Evolutionary conservation across 2,113 vertebrate genomes (phyloP).

Genomic region (Platichthys flesus): DNA sequence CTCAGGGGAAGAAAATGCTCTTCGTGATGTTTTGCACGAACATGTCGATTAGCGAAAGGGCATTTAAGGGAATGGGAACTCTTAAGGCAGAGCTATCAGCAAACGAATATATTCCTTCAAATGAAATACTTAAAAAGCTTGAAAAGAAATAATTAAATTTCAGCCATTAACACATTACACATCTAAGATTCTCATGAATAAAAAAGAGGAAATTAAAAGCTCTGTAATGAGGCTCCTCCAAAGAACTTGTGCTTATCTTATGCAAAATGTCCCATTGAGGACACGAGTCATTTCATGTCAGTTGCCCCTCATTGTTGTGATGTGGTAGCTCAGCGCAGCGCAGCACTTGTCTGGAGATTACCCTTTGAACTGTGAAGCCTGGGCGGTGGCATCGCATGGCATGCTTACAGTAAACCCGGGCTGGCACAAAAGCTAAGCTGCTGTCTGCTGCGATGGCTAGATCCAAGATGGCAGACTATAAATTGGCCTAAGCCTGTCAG

Average conservation of each 20-base stretch:
- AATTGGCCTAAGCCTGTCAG: constrained; percentile 71
- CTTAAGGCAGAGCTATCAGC: neutral
- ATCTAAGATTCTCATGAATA: neutral
- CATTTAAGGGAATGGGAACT: neutral
- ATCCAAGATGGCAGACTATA: constrained; percentile 73
- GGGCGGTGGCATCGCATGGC: constrained; percentile 62
- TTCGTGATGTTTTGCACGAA: constrained; percentile 4
- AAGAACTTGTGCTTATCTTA: neutral
- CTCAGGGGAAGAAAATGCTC: constrained; percentile 14
- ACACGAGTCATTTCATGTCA: constrained; percentile 16
- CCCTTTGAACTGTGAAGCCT: constrained; percentile 58
- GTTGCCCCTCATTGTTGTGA: constrained; percentile 53
- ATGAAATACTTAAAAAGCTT: neutral
- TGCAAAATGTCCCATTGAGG: constrained; percentile 9
- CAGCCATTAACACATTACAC: neutral
- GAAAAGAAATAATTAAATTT: neutral
- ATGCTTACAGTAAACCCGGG: constrained; percentile 62
- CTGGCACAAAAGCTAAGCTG: constrained; percentile 65
- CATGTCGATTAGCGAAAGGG: constrained; percentile 1
- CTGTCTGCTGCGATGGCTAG: constrained; percentile 54
- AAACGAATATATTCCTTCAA: neutral
- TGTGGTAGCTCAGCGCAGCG: constrained; percentile 39
- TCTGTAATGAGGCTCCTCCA: neutral
- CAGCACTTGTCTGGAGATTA: constrained; percentile 62
- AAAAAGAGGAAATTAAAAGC: neutral